Percentiles rank a stretch among this genome's conserved stretches.
phyloP scores from a whole-genome alignment of 2,888 invertebrate species.

The Scaptomyza caliginosa region DNA sequence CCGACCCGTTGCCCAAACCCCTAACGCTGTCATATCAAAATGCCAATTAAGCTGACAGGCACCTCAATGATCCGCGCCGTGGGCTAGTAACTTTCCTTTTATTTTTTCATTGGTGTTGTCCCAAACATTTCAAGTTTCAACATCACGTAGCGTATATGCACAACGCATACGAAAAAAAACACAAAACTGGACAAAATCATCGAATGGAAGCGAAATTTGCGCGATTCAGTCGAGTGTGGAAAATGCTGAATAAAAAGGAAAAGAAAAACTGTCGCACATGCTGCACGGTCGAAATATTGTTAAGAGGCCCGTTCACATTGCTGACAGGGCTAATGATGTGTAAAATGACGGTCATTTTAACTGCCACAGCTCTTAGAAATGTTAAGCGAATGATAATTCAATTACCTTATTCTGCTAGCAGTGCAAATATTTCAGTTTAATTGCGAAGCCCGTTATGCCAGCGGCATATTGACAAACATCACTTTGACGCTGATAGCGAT shows the following conservation, averaged over 20 bases:
- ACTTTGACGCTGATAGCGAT: slow-evolving; percentile 42
- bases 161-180: slow-evolving; percentile 56
- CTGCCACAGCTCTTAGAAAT: slow-evolving; percentile 20
- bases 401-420: slow-evolving; percentile 33
- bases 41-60: slow-evolving; percentile 68
- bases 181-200: slow-evolving; percentile 14
- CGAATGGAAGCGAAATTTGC: slow-evolving; percentile 44
- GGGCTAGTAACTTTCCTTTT: slow-evolving; percentile 7
- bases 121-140: slow-evolving; percentile 7
- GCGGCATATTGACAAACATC: neutral
- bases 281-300: slow-evolving; percentile 7
- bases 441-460: slow-evolving; percentile 24
- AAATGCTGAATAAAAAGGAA: slow-evolving; percentile 25
- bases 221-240: slow-evolving; percentile 42
- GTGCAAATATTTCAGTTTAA: slow-evolving; percentile 10
- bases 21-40: slow-evolving; percentile 68
- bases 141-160: slow-evolving; percentile 45
- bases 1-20: slow-evolving; percentile 18
- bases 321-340: slow-evolving; percentile 69
- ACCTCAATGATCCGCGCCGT: slow-evolving; percentile 53
- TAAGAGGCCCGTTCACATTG: slow-evolving; percentile 13
- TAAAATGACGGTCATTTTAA: slow-evolving; percentile 61
- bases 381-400: slow-evolving; percentile 47
- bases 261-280: slow-evolving; percentile 53
- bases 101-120: slow-evolving; percentile 7